phyloP scores from a whole-genome alignment of 2,797 vertebrate species.

The Peromyscus aztecus region DNA sequence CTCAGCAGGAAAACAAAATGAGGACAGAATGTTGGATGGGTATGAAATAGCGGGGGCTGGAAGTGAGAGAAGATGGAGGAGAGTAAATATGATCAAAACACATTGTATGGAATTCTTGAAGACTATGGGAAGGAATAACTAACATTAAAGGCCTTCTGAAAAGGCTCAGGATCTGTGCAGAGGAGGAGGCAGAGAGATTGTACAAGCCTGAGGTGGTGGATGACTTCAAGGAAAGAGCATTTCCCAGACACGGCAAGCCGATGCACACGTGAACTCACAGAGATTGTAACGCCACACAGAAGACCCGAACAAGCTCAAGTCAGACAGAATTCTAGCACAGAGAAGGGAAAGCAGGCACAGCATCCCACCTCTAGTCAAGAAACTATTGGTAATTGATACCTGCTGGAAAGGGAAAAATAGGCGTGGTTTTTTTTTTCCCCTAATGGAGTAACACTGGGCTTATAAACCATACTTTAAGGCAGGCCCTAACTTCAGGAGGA shows the following conservation, averaged over 20 bases:
- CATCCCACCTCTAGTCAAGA: not conserved
- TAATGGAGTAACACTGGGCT: not conserved
- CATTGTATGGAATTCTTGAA: not conserved
- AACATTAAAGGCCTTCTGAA: not conserved
- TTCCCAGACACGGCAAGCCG: not conserved
- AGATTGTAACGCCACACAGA: not conserved
- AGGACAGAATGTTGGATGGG: not conserved
- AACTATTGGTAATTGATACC: not conserved
- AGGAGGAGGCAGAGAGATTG: not conserved
- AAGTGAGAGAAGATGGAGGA: not conserved
- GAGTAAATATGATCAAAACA: not conserved
- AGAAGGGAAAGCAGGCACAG: not conserved
- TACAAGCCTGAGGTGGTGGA: not conserved
- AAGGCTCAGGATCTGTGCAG: not conserved
- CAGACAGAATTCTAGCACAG: not conserved
- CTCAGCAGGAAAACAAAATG: not conserved
- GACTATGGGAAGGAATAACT: not conserved
- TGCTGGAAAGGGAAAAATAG: not conserved
- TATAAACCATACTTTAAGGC: not conserved
- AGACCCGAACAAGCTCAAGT: not conserved
- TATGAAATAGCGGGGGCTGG: not conserved
- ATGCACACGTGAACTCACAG: not conserved
- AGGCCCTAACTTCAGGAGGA: not conserved
- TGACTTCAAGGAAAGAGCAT: not conserved
- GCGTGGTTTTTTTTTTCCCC: not conserved